Percentiles rank a stretch among this genome's conserved stretches.
Evolutionary conservation across 2,113 vertebrate species (phyloP).

Genomic region (Microcebus tavaratra): DNA sequence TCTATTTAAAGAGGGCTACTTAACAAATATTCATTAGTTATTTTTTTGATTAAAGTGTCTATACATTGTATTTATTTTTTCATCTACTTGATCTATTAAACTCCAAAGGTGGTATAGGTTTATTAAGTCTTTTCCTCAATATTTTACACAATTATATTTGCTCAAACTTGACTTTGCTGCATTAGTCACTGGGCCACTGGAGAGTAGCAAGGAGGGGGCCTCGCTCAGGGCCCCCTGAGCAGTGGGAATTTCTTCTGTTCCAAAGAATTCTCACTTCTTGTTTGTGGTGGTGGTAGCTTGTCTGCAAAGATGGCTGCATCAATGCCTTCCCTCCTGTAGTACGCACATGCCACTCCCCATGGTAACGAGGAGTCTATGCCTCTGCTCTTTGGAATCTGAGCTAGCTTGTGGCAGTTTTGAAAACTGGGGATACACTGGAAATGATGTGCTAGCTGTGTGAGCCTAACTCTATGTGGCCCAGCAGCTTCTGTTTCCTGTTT

Average conservation of each 20-base stretch:
- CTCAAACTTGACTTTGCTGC: conserved; percentile 34
- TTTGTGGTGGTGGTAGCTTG: neutral
- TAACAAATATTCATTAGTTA: neutral
- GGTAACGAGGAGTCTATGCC: neutral
- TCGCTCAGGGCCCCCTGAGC: neutral
- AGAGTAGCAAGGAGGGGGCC: neutral
- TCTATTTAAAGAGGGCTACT: conserved; percentile 8
- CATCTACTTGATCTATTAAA: neutral
- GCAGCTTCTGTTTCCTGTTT: neutral
- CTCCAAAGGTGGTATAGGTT: neutral
- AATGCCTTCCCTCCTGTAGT: neutral
- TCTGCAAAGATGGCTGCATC: neutral
- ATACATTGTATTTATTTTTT: neutral
- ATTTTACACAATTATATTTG: conserved; percentile 41
- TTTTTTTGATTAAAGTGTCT: conserved; percentile 16
- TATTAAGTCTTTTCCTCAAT: neutral
- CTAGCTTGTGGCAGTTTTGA: neutral
- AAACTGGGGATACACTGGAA: neutral
- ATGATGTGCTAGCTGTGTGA: neutral
- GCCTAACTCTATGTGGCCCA: neutral
- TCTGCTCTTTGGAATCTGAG: neutral
- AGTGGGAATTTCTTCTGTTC: neutral
- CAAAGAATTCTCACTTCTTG: neutral
- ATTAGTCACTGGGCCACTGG: conserved; percentile 36
- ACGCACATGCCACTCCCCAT: too few species aligned